Base-by-base conservation (phyloP, 2,113 vertebrate genomes). In the Gnathonemus longibarbis region DNA sequence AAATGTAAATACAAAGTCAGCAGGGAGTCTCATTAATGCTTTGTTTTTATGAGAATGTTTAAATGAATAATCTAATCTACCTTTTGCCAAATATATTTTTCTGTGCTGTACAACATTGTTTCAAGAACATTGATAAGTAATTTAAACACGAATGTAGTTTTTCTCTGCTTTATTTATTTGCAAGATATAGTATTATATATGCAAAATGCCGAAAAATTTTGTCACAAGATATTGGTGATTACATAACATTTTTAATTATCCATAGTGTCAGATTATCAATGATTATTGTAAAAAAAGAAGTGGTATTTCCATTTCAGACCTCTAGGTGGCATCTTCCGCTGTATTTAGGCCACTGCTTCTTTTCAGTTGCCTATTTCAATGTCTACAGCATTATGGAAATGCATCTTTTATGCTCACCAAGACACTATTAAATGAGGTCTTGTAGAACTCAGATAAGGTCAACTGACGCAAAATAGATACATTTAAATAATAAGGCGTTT, bases 251-350 rank as follows among this genome's bases (percentile, higher is more conserved):
- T 77, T 77, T 17, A 39, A 77, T 15, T 2, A 15, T 19, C 45
- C 80, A 46, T 84, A 24, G 21, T 8, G 21, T 21, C 17, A 84
- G 80, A n/a, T 84, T 24, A 84, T 39, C 13, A 15, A 77, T 80
- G 6, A 19, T 80, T 39, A 48, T 48, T 84, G 19, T n/a, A 39
- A 42, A 84, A 48, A n/a, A 10, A 48, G 19, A 84, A 48, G 21
- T 48, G 2, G 8, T 13, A 87, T 35, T 87, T 52, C 50, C 50
- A 87, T 52, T 52, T 53, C 24, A 27, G n/a, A 9, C 85, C 85
- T 87, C 85, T 87, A 56, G 85, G 85, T 87, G 85, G 85, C 85
- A 87, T 35, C 27, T 53, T n/a, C 31, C 50, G 2, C 85, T 53
- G 50, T 42, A 17, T 31, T 87, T 87, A 15, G 11, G 0, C 31